Base-by-base conservation (phyloP, 2,888 invertebrate species). In the Drosophila flavopinicola region DNA sequence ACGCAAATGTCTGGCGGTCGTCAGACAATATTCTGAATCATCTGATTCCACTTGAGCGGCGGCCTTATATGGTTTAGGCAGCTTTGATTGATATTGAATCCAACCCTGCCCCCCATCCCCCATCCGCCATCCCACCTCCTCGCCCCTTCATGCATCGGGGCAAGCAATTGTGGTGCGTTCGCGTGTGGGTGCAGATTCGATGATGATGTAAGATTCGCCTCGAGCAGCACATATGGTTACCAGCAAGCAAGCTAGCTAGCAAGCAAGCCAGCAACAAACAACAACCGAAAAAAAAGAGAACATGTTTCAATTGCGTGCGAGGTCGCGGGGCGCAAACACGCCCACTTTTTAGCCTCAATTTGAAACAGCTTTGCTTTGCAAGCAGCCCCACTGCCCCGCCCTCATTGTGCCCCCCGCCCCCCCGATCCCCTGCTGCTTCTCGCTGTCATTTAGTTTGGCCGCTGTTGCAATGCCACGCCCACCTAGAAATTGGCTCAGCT, bases 241-340 rank as follows among this genome's bases (percentile, higher is more conserved):
- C 49, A 32, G 30, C 20, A 42, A 13, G 10, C 17, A 41, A 41
- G 44, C 32, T n/a, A n/a, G n/a, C n/a, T n/a, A 32, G n/a, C 10
- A 23, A 27, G 39, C 20, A n/a, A 9, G 3, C 10, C 27, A 42
- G 29, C 30, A 44, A 15, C 27, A 27, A 61, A 17, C n/a, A 23
- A 37, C 38, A 27, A 47, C 39, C 15, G 29, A 54, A 58, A n/a
- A 39, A 25, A 41, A 35, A 57, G 47, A 30, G 51, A 70, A 61
- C 61, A 61, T 66, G 42, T 51, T 76, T 56, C 61, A 72, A 75
- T 79, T 79, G 78, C 78, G 83, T 79, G 78, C 78, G 78, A 79
- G 78, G 78, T 82, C 76, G 73, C 37, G 54, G 49, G 64, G 24
- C 33, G 15, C 41, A 37, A 56, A 58, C 58, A 71, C 71, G 59